phyloP scores from a whole-genome alignment of 1,140 invertebrate genomes.

The Pseudoatta argentina region DNA sequence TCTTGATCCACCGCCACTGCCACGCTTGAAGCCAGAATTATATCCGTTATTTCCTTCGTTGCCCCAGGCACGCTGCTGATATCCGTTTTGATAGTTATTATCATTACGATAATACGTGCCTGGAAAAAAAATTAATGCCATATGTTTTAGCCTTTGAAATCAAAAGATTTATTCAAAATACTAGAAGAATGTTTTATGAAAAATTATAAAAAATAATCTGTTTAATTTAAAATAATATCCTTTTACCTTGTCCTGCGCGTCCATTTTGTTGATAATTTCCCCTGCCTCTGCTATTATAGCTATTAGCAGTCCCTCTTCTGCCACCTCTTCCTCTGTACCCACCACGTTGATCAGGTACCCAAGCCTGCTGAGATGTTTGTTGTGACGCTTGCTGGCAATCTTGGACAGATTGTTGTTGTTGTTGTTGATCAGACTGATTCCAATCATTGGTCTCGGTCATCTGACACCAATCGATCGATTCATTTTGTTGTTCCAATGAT shows the following conservation, averaged over 20 bases:
- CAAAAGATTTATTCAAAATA: conserved; percentile 9
- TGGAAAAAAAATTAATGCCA: conserved; percentile 39
- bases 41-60: conserved; percentile 79
- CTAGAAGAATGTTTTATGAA: not conserved
- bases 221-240: not conserved
- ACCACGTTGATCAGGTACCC: conserved; percentile 81
- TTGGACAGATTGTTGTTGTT: conserved; percentile 70
- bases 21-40: conserved; percentile 79
- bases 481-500: conserved; percentile 76
- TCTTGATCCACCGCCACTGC: conserved; percentile 72
- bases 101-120: conserved; percentile 83
- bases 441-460: conserved; percentile 81
- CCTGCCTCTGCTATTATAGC: conserved; percentile 81
- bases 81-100: conserved; percentile 84
- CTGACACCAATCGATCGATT: conserved; percentile 81
- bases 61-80: conserved; percentile 82
- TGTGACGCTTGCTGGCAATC: conserved; percentile 79
- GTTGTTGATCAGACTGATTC: conserved; percentile 79
- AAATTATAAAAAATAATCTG: not conserved
- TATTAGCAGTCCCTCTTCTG: conserved; percentile 82
- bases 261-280: conserved; percentile 84
- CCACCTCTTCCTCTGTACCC: conserved; percentile 82
- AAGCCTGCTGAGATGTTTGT: conserved; percentile 78
- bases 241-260: conserved; percentile 82
- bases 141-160: not conserved